Base-by-base conservation (phyloP, 53 echinoderm and acorn worm genomes). In the Patiria pectinifera region DNA sequence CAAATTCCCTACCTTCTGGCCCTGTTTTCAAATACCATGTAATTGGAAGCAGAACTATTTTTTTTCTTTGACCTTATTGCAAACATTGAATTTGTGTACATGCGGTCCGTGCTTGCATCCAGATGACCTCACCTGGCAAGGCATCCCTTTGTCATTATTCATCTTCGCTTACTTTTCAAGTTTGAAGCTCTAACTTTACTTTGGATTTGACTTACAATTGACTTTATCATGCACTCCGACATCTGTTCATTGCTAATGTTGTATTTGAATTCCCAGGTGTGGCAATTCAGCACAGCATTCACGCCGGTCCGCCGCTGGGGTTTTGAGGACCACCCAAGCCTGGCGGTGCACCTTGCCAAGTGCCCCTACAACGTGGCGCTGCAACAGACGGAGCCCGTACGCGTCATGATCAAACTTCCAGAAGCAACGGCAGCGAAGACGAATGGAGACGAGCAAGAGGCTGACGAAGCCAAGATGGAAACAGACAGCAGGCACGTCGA, bases 211-310 rank as follows among this genome's bases (percentile, higher is more conserved):
- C 35, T 35, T 35, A 35, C 1, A 35, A 35, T 35, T 35, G 35
- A 35, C 35, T 35, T 35, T 35, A 35, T 35, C 35, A 35, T 35
- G 35, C 35, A 35, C 35, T 35, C 0, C 1, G 35, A 35, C 35
- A 35, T 0, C 35, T 35, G 35, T 35, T 35, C 35, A 35, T 35
- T 35, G 35, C 35, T 35, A 35, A 35, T 35, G 35, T 35, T 35
- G 35, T 35, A 35, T 35, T 35, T 58, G 8, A 18, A 79, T 74
- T 23, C 24, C 25, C 87, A 98, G 98, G 96, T 97, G 43, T 98
- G 98, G 98, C 95, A 95, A 24, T 98, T 97, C 92, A 97, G 96
- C 63, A 98, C 98, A 15, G 95, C 98, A 48, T 98, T 98, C 82
- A 92, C 97, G 43, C 93, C 96, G 1, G 92, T 98, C n/a, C 83